Evolutionary conservation across 2,888 invertebrate genomes (phyloP), one percentile per base, ranked within the genome.

Genomic region (Drosophila infuscata): DNA sequence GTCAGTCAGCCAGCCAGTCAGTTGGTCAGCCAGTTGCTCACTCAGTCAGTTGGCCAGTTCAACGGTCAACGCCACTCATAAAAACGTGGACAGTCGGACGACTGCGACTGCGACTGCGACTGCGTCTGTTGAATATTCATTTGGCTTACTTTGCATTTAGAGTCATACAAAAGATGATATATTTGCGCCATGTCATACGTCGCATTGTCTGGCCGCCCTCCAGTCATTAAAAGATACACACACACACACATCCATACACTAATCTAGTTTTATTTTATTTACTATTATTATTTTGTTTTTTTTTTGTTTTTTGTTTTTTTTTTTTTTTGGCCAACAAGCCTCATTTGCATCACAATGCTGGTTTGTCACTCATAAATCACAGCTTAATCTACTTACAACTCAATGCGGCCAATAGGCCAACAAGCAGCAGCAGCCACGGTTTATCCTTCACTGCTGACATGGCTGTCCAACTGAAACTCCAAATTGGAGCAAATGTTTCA

Each of bases 351-450:
- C 72, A 89, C 75, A 89, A 85, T 84, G n/a, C 64, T 49, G 53
- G 72, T 69, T 30, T 58, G 60, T 70, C 64, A 68, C 62, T 73
- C 82, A 81, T 82, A 87, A 87, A 87, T 85, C 75, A 83, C 57
- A 41, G 80, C 74, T 81, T 82, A 72, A 59, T 75, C 79, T 90
- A 91, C 91, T 91, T 90, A 91, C 91, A 88, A 75, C 90, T 85
- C 68, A 91, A 82, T 77, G 84, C 88, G 79, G 88, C 80, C 83
- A 91, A 83, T 81, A 88, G 84, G 87, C 90, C 90, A 78, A 90
- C 70, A 32, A 80, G 73, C 76, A 81, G 70, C 76, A 81, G 68
- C 76, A 82, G 79, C 76, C 74, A 75, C 59, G 76, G 74, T 68
- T 81, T 84, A 84, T 84, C 89, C 84, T 87, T 86, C 76, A 74